phyloP scores from a whole-genome alignment of 2,888 invertebrate genomes.

The Lasioglossum malachurum region DNA sequence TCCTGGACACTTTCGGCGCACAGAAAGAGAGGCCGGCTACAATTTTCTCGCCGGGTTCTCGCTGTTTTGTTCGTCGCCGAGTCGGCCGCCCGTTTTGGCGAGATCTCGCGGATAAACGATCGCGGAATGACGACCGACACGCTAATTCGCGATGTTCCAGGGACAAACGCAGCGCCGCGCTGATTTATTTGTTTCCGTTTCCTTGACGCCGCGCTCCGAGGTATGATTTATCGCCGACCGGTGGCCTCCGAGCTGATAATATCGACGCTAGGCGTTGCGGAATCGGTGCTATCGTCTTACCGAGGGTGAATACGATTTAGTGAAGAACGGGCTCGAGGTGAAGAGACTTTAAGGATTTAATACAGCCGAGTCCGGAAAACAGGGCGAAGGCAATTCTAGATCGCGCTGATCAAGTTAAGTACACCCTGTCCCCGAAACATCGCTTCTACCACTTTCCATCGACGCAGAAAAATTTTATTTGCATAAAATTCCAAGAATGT shows the following conservation, averaged over 20 bases:
- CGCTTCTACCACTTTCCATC: too few relatives aligned
- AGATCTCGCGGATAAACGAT: constrained; percentile 4
- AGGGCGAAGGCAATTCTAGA: not conserved
- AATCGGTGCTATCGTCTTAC: constrained; percentile 2
- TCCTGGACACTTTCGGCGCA: constrained; percentile 52
- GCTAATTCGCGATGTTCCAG: not conserved
- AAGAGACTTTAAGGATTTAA: not conserved
- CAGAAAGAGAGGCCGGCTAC: not conserved
- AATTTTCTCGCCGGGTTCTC: not conserved
- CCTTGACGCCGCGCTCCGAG: not conserved
- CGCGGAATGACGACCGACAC: not conserved
- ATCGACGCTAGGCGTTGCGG: not conserved
- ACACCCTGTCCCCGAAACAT: not conserved
- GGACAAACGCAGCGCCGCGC: constrained; percentile 9
- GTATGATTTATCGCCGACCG: constrained; percentile 2
- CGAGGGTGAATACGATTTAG: constrained; percentile 1
- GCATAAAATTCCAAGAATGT: not conserved
- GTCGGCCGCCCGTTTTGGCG: constrained; percentile 54
- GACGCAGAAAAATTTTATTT: too few relatives aligned
- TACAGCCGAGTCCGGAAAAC: not conserved
- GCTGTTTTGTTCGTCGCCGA: not conserved
- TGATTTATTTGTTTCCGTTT: constrained; percentile 15
- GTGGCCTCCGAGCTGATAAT: constrained; percentile 3
- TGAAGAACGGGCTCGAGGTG: not conserved
- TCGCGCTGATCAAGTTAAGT: not conserved